Conservation (phyloP, 1,140 invertebrate genomes). For the Elysia chlorotica region DNA sequence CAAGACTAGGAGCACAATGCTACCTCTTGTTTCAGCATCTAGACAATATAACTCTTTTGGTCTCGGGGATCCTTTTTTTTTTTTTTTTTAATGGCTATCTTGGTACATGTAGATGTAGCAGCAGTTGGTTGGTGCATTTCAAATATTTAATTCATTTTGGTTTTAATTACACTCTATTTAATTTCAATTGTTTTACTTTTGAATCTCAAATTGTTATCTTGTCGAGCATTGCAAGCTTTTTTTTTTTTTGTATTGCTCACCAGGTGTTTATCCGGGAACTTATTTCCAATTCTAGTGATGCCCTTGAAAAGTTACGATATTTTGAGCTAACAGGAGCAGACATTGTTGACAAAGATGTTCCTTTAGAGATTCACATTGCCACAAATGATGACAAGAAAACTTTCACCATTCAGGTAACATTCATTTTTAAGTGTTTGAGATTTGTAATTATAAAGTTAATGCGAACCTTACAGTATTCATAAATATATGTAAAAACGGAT, state of each 20-base stretch:
- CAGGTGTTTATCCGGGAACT: constrained; percentile 94
- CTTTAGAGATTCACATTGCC: constrained; percentile 84
- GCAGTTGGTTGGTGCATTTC: neutral
- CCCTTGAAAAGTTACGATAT: constrained; percentile 84
- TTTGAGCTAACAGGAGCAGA: constrained; percentile 67
- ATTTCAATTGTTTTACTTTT: too few species aligned
- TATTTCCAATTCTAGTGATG: constrained; percentile 96
- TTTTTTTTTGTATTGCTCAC: constrained; percentile 13
- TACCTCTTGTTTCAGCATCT: too few species aligned
- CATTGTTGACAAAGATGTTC: constrained; percentile 49
- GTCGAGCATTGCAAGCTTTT: too few species aligned
- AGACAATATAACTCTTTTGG: too few species aligned
- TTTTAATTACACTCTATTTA: neutral
- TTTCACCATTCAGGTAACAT: constrained; percentile 80
- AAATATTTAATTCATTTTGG: neutral
- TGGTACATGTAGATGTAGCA: too few species aligned
- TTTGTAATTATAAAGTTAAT: neutral
- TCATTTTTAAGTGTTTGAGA: neutral
- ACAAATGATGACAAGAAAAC: constrained; percentile 86
- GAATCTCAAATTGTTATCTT: too few species aligned
- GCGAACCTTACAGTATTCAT: neutral
- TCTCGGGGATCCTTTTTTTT: too few species aligned
- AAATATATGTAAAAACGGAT: neutral
- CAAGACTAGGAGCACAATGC: too few species aligned
- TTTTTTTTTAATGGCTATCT: constrained; percentile 8